phyloP scores from a whole-genome alignment of 2,113 vertebrate species.

The Oenanthe melanoleuca region DNA sequence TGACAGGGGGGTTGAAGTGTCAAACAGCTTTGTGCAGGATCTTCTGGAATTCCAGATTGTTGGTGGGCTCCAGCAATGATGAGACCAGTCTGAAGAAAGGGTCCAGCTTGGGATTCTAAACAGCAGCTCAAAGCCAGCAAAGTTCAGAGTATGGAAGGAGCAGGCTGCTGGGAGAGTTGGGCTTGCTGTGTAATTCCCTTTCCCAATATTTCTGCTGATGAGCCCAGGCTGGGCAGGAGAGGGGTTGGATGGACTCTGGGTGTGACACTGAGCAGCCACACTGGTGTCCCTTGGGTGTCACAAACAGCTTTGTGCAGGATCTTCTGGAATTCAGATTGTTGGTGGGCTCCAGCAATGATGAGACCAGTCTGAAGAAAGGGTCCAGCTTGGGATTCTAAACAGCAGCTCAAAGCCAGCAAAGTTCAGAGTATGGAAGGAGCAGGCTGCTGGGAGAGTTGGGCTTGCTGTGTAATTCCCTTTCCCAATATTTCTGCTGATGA shows the following conservation, averaged over 20 bases:
- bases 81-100: neutral
- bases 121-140: neutral
- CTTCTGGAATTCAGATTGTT: neutral
- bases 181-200: neutral
- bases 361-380: neutral
- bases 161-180: neutral
- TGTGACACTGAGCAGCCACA: fast-evolving
- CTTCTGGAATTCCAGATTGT: neutral
- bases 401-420: neutral
- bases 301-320: neutral
- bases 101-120: neutral
- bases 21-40: neutral
- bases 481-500: neutral
- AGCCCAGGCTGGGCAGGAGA: neutral
- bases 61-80: neutral
- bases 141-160: neutral
- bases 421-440: neutral
- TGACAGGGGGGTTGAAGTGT: neutral
- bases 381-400: neutral
- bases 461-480: neutral
- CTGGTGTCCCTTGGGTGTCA: neutral
- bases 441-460: neutral
- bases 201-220: neutral
- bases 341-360: neutral
- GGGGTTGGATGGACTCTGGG: neutral